Percentiles rank a stretch among this genome's conserved stretches.
These are phyloP conservation scores for Drosophila suzukii DNA, from an alignment of 1,140 invertebrate species.

Conservation along the genomic window DNA sequence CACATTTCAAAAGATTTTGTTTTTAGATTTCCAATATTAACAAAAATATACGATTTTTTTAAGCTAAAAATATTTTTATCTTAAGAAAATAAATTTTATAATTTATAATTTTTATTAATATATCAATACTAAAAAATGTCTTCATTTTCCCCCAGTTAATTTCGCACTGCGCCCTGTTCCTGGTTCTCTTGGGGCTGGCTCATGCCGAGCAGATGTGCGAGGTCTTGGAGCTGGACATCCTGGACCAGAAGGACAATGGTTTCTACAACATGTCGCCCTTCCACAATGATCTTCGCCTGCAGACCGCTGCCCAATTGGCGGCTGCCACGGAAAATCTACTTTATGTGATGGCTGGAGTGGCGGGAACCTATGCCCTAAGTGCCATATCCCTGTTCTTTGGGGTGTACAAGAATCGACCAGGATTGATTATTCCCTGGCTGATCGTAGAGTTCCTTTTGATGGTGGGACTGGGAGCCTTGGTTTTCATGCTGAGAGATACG, in stretches of 20 bases:
- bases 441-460: slow-evolving; percentile 71
- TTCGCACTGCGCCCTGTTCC: slow-evolving; percentile 73
- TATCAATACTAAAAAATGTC: neutral
- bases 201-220: slow-evolving; percentile 81
- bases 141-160: slow-evolving; percentile 55
- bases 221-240: slow-evolving; percentile 73
- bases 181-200: slow-evolving; percentile 73
- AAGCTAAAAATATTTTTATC: too few species aligned
- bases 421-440: slow-evolving; percentile 77
- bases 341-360: slow-evolving; percentile 60
- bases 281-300: slow-evolving; percentile 72
- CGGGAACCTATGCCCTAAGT: slow-evolving; percentile 66
- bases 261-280: slow-evolving; percentile 77
- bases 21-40: too few species aligned
- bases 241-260: slow-evolving; percentile 80
- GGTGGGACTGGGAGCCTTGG: slow-evolving; percentile 54
- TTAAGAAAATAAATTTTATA: too few species aligned
- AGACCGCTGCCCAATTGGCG: slow-evolving; percentile 71
- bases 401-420: slow-evolving; percentile 73
- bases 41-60: too few species aligned
- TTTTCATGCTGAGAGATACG: slow-evolving; percentile 66
- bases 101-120: too few species aligned
- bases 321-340: slow-evolving; percentile 74
- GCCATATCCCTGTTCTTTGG: slow-evolving; percentile 72
- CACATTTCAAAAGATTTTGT: too few species aligned